phyloP scores from a whole-genome alignment of 2,113 vertebrate species.

The Symphodus melops region DNA sequence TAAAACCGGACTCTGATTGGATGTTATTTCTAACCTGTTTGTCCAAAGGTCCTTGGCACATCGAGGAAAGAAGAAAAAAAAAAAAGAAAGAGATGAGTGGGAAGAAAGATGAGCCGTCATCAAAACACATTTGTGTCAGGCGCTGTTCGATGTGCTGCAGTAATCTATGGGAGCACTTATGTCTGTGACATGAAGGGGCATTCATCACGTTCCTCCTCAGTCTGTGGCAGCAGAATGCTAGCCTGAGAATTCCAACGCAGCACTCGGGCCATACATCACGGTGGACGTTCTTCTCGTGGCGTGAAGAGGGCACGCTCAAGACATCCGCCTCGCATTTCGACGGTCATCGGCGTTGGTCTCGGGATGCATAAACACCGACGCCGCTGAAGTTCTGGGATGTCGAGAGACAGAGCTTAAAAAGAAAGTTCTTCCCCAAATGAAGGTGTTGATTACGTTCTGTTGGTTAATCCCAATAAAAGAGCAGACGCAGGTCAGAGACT shows the following conservation, averaged over 20 bases:
- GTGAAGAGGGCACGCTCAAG: conserved; percentile 29
- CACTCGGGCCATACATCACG: conserved; percentile 70
- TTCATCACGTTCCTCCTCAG: conserved; percentile 76
- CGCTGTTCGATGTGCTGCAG: conserved; percentile 67
- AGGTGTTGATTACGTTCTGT: conserved; percentile 26
- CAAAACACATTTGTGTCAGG: conserved; percentile 75
- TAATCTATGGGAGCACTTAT: conserved; percentile 78
- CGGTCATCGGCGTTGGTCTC: conserved; percentile 18
- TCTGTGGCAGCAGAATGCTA: conserved; percentile 46
- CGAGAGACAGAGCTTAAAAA: conserved; percentile 16
- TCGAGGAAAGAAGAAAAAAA: conserved; percentile 64
- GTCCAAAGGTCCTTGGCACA: conserved; percentile 76
- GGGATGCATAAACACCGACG: conserved; percentile 24
- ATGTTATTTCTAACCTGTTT: conserved; percentile 75
- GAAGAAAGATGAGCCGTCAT: conserved; percentile 80
- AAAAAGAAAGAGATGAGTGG: conserved; percentile 57
- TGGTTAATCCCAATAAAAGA: conserved; percentile 23
- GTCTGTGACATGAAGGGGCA: conserved; percentile 74
- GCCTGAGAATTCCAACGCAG: conserved; percentile 76
- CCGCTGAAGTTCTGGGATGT: conserved; percentile 31
- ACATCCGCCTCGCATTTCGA: conserved; percentile 34
- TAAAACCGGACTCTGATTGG: conserved; percentile 58
- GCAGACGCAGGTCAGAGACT: conserved; percentile 39
- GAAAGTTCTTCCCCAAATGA: not conserved
- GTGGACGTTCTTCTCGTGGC: conserved; percentile 32